Conservation (phyloP, 2,888 invertebrate genomes). For the Parascotia fuliginaria region DNA sequence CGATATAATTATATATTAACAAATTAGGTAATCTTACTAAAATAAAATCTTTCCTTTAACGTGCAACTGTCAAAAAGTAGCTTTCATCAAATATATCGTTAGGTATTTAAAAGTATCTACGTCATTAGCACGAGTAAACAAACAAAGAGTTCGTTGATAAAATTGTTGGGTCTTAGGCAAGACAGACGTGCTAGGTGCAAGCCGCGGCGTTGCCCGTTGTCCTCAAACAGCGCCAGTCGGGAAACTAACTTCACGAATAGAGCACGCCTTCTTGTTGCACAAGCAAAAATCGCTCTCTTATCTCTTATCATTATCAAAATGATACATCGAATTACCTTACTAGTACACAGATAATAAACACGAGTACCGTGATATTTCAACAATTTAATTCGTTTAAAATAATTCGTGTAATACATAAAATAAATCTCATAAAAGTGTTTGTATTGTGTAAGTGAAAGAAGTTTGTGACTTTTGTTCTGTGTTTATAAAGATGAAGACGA, state of each 20-base stretch:
- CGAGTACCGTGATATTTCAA: slow-evolving; percentile 59
- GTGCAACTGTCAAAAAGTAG: no score
- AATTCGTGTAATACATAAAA: slow-evolving; percentile 5
- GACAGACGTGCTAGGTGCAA: slow-evolving; percentile 4
- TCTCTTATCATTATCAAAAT: slow-evolving; percentile 75
- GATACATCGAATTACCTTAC: slow-evolving; percentile 78
- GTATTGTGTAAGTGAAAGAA: background rate
- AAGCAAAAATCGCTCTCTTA: slow-evolving; percentile 42
- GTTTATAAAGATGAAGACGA: slow-evolving; percentile 48
- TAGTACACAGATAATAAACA: slow-evolving; percentile 66
- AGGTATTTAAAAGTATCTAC: background rate
- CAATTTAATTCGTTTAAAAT: slow-evolving; percentile 43
- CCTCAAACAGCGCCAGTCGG: slow-evolving; percentile 33
- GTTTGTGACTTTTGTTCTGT: slow-evolving; percentile 12
- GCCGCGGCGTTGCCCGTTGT: background rate
- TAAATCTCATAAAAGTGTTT: background rate
- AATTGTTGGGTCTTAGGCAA: slow-evolving; percentile 7
- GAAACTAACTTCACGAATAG: slow-evolving; percentile 32
- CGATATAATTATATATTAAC: no score
- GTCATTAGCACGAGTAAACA: slow-evolving; percentile 17
- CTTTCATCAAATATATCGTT: no score
- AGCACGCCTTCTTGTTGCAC: slow-evolving; percentile 38
- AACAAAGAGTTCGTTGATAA: slow-evolving; percentile 15
- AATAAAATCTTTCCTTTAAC: no score
- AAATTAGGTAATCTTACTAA: no score